Conservation (phyloP, 2,888 invertebrate genomes). For the Molorchus minor region DNA sequence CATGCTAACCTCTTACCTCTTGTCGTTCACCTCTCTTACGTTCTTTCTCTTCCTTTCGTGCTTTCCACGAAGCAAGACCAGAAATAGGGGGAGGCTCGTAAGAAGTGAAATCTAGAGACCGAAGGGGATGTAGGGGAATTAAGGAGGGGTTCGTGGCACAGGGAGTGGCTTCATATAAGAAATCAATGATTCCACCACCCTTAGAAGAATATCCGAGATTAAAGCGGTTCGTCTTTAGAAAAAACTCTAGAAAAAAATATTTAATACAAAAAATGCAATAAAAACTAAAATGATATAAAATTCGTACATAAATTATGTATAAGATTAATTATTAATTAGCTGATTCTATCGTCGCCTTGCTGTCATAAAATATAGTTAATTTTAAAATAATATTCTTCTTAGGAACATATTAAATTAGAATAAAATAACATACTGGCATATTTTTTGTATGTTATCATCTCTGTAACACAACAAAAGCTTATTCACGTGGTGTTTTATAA, state of each 20-base stretch:
- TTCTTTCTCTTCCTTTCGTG: constrained; percentile 39
- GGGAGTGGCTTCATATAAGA: constrained; percentile 60
- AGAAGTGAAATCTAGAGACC: constrained; percentile 41
- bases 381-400: too few relatives aligned
- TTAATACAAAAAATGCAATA: neutral
- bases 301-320: too few relatives aligned
- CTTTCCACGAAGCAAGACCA: constrained; percentile 34
- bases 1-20: constrained; percentile 35
- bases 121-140: constrained; percentile 45
- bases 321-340: too few relatives aligned
- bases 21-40: constrained; percentile 30
- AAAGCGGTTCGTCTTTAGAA: constrained; percentile 29
- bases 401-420: too few relatives aligned
- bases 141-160: constrained; percentile 52
- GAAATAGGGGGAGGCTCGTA: constrained; percentile 40
- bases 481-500: too few relatives aligned
- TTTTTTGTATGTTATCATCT: too few relatives aligned
- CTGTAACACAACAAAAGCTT: too few relatives aligned
- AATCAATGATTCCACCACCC: constrained; percentile 57
- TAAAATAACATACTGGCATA: too few relatives aligned
- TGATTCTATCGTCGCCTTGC: too few relatives aligned
- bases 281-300: too few relatives aligned
- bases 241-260: constrained; percentile 20
- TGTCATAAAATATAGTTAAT: too few relatives aligned
- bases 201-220: constrained; percentile 46